Evolutionary conservation across 2,888 invertebrate species (phyloP).

Genomic region (Erannis defoliaria): DNA sequence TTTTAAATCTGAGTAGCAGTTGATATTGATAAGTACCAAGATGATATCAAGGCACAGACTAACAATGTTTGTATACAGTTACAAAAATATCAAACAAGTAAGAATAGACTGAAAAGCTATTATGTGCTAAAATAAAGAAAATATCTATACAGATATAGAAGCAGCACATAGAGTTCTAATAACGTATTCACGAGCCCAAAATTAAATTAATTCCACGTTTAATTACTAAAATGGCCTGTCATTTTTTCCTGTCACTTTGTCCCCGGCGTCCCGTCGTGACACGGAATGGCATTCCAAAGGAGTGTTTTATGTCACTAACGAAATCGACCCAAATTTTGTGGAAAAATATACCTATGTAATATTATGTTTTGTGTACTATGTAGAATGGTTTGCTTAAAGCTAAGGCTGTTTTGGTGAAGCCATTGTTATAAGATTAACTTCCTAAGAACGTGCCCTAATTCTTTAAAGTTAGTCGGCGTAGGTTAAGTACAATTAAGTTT

Average conservation of each 20-base stretch:
- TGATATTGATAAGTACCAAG: too few species aligned
- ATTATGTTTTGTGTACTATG: slow-evolving; percentile 11
- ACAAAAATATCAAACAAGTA: too few species aligned
- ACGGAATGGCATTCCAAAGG: slow-evolving; percentile 53
- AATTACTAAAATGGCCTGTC: slow-evolving; percentile 66
- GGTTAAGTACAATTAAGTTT: not conserved
- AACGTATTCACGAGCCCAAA: slow-evolving; percentile 26
- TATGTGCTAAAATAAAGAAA: too few species aligned
- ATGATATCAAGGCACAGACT: too few species aligned
- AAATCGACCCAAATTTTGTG: slow-evolving; percentile 49
- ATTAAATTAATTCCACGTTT: slow-evolving; percentile 51
- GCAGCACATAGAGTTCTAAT: not conserved
- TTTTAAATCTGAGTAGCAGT: too few species aligned
- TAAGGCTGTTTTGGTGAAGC: slow-evolving; percentile 6
- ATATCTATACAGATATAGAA: not conserved
- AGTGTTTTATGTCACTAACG: slow-evolving; percentile 61
- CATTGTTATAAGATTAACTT: slow-evolving; percentile 7
- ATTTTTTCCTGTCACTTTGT: slow-evolving; percentile 55
- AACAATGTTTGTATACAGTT: too few species aligned
- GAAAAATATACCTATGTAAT: too few species aligned
- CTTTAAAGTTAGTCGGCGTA: not conserved
- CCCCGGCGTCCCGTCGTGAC: slow-evolving; percentile 57
- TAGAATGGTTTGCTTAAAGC: too few species aligned
- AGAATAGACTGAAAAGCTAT: too few species aligned
- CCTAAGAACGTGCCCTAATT: slow-evolving; percentile 4